These are phyloP conservation scores for Paralichthys olivaceus DNA, from an alignment of 2,113 vertebrate genomes.

Conservation along the genomic window DNA sequence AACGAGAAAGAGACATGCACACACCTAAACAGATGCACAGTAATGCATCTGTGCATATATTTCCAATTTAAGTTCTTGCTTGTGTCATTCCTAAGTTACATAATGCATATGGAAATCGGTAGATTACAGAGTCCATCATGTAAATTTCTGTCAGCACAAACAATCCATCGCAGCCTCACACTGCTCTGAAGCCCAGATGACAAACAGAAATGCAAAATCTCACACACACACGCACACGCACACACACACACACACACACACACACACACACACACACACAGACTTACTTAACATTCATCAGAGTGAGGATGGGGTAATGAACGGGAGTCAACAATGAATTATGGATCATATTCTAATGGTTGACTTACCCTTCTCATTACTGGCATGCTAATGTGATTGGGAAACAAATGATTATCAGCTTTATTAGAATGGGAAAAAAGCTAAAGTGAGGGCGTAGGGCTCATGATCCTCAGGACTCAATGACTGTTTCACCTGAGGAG, in stretches of 20 bases:
- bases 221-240: slow-evolving; percentile 36
- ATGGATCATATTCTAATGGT: slow-evolving; percentile 83
- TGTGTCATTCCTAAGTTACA: slow-evolving; percentile 57
- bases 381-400: slow-evolving; percentile 77
- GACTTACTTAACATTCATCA: slow-evolving; percentile 78
- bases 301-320: slow-evolving; percentile 77
- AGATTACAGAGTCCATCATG: slow-evolving; percentile 53
- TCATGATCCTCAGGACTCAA: slow-evolving; percentile 19
- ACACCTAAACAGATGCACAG: slow-evolving; percentile 39
- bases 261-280: slow-evolving; percentile 40
- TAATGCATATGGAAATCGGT: slow-evolving; percentile 56
- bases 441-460: slow-evolving; percentile 1
- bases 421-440: slow-evolving; percentile 64
- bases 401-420: slow-evolving; percentile 79
- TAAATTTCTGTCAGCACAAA: slow-evolving; percentile 56
- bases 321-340: slow-evolving; percentile 84
- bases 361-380: slow-evolving; percentile 81
- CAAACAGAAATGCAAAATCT: slow-evolving; percentile 56
- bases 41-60: slow-evolving; percentile 56
- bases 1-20: slow-evolving; percentile 1
- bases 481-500: slow-evolving; percentile 16
- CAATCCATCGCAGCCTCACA: slow-evolving; percentile 52
- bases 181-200: slow-evolving; percentile 44
- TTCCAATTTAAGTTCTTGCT: slow-evolving; percentile 59
- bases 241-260: slow-evolving; percentile 33